Evolutionary conservation across 2,888 invertebrate genomes (phyloP), one percentile per base, ranked within the genome.

Genomic region (Slavum lentiscoides): DNA sequence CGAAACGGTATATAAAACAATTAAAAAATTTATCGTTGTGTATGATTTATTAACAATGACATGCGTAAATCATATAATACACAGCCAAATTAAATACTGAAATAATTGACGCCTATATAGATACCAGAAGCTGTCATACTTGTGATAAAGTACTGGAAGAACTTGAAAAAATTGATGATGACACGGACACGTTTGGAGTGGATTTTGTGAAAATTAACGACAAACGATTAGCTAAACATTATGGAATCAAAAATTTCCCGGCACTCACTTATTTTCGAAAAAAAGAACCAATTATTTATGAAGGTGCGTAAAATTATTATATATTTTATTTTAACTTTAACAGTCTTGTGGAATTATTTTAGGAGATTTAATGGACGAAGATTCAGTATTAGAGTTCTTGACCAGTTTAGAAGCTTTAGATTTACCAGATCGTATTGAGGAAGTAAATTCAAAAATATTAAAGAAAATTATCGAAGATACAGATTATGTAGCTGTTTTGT

Each of bases 141-240:
- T 95, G 94, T 89, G 95, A 95, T 89, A 94, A 93, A 88, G 95
- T 95, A 86, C 89, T 95, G 88, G 94, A 92, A 85, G 95, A 95
- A 88, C 89, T 96, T 87, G 95, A 96, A 89, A 95, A 95, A 88
- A 96, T 96, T 87, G 95, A 96, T 89, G 95, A 95, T 89, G 96
- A 96, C 89, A 95, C 96, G 84, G 95, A 96, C 88, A 92, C 93
- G 80, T 96, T 96, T 87, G 96, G 96, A 85, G 95, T 96, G 85
- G 95, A 95, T 89, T 95, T 96, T 88, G 95, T 96, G 85, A 96
- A 96, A 89, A 95, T 96, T 88, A 95, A 95, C 91, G 96, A 96
- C 89, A 96, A 96, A 90, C 91, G 95, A 90, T 90, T 96, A 86
- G 97, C 97, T 84, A 96, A 96, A 87, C 95, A 96, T 86, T 94